Evolutionary conservation across 2,797 vertebrate genomes (phyloP).

Genomic region (Fistularia commersonii): DNA sequence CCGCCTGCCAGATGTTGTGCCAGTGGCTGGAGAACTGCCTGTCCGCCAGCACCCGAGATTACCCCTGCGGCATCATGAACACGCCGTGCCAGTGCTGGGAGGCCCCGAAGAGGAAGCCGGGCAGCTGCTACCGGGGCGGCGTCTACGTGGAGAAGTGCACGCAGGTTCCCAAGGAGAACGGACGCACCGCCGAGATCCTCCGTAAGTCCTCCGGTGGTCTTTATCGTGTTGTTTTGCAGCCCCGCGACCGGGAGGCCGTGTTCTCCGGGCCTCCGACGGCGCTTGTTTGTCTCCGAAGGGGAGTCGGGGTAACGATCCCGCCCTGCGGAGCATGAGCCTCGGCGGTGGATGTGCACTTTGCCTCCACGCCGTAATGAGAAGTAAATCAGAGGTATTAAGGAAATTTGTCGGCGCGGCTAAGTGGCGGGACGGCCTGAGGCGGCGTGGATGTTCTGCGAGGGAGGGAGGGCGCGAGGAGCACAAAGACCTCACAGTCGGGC

Average conservation of each 20-base stretch:
- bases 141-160: constrained; percentile 91
- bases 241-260: constrained; percentile 8
- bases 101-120: constrained; percentile 82
- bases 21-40: constrained; percentile 94
- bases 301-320: constrained; percentile 40
- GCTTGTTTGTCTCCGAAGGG: constrained; percentile 21
- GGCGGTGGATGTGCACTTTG: constrained; percentile 35
- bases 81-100: constrained; percentile 93
- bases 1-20: constrained; percentile 96
- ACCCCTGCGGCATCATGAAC: constrained; percentile 98
- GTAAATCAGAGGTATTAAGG: constrained; percentile 55
- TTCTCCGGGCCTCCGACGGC: constrained; percentile 7
- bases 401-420: constrained; percentile 38
- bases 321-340: constrained; percentile 15
- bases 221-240: background rate
- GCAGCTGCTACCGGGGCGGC: constrained; percentile 89
- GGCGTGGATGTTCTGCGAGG: constrained; percentile 26
- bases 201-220: constrained; percentile 76
- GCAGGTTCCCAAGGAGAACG: constrained; percentile 77
- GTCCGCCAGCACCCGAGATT: constrained; percentile 87
- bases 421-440: constrained; percentile 31
- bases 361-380: constrained; percentile 42
- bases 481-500: constrained; percentile 63
- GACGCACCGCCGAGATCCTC: constrained; percentile 76
- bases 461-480: constrained; percentile 34